Evolutionary conservation across 2,797 vertebrate genomes (phyloP).

Genomic region (Scleropages formosus): DNA sequence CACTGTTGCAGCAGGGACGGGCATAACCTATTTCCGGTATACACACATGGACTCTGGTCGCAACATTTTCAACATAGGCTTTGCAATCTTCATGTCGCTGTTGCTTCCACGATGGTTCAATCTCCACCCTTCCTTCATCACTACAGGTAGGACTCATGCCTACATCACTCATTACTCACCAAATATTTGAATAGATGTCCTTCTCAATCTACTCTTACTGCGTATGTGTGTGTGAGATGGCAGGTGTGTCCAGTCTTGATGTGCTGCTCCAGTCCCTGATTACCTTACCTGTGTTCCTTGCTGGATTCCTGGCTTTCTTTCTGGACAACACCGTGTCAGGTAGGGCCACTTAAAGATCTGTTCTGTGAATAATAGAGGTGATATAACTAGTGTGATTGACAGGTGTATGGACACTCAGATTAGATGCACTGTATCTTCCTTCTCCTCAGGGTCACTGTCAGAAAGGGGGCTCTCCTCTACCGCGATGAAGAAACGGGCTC

Average conservation of each 20-base stretch:
- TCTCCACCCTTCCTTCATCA: constrained; percentile 45
- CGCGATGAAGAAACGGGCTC: constrained; percentile 25
- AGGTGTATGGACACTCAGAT: background rate
- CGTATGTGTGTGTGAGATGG: background rate
- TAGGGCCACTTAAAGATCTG: constrained; percentile 47
- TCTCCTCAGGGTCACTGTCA: constrained; percentile 62
- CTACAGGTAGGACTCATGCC: constrained; percentile 63
- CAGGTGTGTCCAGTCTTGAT: constrained; percentile 58
- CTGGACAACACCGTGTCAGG: constrained; percentile 81
- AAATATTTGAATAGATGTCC: background rate
- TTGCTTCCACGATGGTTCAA: constrained; percentile 73
- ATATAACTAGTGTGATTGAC: background rate
- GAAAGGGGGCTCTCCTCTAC: constrained; percentile 66
- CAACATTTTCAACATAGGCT: constrained; percentile 82
- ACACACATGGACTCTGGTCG: constrained; percentile 77
- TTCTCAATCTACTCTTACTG: background rate
- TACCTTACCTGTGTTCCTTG: constrained; percentile 72
- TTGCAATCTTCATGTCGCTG: constrained; percentile 79
- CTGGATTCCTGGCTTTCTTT: constrained; percentile 72
- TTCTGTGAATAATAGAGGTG: background rate
- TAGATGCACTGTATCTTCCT: background rate
- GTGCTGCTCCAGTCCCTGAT: constrained; percentile 70
- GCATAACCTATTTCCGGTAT: constrained; percentile 78
- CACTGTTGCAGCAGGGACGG: constrained; percentile 68
- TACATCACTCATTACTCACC: background rate